Evolutionary conservation across 2,888 invertebrate species (phyloP), one percentile per base, ranked within the genome.

Genomic region (Sericinus montela): DNA sequence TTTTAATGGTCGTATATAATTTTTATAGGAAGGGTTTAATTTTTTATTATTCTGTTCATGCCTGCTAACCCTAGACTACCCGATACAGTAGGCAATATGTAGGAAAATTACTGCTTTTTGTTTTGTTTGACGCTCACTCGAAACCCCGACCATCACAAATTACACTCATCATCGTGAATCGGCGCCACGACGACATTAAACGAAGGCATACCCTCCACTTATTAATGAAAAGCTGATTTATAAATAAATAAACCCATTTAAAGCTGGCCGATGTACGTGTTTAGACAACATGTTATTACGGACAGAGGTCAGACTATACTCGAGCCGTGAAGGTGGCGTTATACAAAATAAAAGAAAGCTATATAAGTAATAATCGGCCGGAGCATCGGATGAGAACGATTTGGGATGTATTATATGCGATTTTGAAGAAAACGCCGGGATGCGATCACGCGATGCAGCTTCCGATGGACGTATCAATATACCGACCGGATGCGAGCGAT

Each of bases 231-330:
- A 29, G 13, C n/a, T 32, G 32, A 13, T 32, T 32, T 83, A 78
- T 74, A 82, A 84, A 86, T 86, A 86, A 87, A 87, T 84, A 86
- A 25, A 85, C 75, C 73, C 74, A 81, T 82, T 83, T 80, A 84
- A 76, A 81, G 69, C 71, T 78, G 80, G 73, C 77, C 72, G 72
- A 63, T 70, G 74, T 83, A 85, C 85, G 85, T 83, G 72, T 59
- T 67, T 48, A 62, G 69, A 67, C 69, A 82, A 73, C 82, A 58
- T 80, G 70, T 83, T 80, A 88, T 88, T 85, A 87, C 72, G 78
- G 67, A 66, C 75, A 85, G 87, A 83, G 88, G 87, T 88, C 88
- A 87, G 73, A 78, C 38, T 81, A 79, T 83, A 84, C 78, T 83
- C 67, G 67, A n/a, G 30, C 29, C 59, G 75, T 74, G 30, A 29